These are phyloP conservation scores for Drosophila antonietae DNA, from an alignment of 2,888 invertebrate species.

Conservation along the genomic window DNA sequence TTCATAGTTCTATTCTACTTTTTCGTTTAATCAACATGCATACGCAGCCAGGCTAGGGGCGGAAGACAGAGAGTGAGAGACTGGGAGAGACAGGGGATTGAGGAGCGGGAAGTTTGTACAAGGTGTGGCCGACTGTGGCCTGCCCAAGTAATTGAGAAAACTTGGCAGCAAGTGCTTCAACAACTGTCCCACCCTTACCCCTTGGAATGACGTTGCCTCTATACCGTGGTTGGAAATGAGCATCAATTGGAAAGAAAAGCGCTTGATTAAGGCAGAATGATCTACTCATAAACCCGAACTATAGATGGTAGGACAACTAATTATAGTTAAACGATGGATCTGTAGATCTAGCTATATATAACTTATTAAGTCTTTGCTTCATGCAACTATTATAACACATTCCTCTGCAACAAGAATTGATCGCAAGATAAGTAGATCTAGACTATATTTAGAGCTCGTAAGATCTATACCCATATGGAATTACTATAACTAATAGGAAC, in stretches of 20 bases:
- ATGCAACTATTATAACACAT: not conserved
- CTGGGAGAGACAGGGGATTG: not conserved
- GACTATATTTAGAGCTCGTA: not conserved
- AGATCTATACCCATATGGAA: not conserved
- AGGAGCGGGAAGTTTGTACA: slow-evolving; percentile 5
- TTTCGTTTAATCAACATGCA: slow-evolving; percentile 74
- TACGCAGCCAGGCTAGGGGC: slow-evolving; percentile 44
- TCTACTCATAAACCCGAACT: not conserved
- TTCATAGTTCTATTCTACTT: slow-evolving; percentile 72
- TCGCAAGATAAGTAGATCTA: not conserved
- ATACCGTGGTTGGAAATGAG: not conserved
- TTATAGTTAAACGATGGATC: not conserved
- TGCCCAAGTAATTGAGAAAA: slow-evolving; percentile 73
- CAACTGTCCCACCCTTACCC: not conserved
- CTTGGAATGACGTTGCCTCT: slow-evolving; percentile 5
- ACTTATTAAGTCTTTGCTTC: too few relatives aligned
- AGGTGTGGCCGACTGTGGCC: slow-evolving; percentile 34
- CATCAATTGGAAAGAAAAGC: not conserved
- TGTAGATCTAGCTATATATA: not conserved
- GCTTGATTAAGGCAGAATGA: not conserved
- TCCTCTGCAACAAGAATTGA: not conserved
- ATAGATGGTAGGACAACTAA: not conserved
- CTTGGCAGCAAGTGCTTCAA: slow-evolving; percentile 62
- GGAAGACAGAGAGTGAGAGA: not conserved
- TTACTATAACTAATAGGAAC: not conserved